phyloP scores from a whole-genome alignment of 2,113 vertebrate species.

The Motacilla tschutschensis region DNA sequence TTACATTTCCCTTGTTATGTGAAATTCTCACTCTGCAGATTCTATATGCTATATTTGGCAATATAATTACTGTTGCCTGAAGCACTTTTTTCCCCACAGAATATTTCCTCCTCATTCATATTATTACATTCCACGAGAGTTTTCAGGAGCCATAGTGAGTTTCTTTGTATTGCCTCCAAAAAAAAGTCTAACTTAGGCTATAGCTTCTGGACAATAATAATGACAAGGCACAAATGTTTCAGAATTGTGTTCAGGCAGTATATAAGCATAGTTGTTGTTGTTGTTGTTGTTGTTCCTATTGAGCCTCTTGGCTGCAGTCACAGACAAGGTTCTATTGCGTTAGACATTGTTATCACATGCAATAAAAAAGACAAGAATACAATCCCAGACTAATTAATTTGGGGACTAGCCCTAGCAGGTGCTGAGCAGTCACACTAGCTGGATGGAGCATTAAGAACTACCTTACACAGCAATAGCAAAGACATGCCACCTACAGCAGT shows the following conservation, averaged over 20 bases:
- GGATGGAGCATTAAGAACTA: neutral
- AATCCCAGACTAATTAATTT: neutral
- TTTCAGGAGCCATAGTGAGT: constrained; percentile 28
- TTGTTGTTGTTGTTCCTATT: neutral
- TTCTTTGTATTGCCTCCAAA: constrained; percentile 14
- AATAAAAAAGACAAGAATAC: neutral
- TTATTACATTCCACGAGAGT: constrained; percentile 43
- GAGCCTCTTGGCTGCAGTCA: constrained; percentile 1
- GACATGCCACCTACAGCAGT: neutral
- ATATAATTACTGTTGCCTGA: constrained; percentile 62
- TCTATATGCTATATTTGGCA: constrained; percentile 58
- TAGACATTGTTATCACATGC: neutral
- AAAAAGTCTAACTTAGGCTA: neutral
- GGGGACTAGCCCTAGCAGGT: neutral
- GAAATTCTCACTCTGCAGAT: constrained; percentile 45
- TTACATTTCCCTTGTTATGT: constrained; percentile 41
- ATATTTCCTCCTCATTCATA: constrained; percentile 45
- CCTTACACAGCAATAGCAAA: neutral
- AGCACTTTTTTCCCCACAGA: constrained; percentile 41
- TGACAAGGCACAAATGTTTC: constrained; percentile 32
- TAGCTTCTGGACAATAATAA: neutral
- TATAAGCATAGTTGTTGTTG: neutral
- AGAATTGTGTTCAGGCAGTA: constrained; percentile 28
- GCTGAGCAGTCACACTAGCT: neutral
- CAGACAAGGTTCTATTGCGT: neutral